phyloP scores from a whole-genome alignment of 2,888 invertebrate species.

The Trichopoda pennipes region DNA sequence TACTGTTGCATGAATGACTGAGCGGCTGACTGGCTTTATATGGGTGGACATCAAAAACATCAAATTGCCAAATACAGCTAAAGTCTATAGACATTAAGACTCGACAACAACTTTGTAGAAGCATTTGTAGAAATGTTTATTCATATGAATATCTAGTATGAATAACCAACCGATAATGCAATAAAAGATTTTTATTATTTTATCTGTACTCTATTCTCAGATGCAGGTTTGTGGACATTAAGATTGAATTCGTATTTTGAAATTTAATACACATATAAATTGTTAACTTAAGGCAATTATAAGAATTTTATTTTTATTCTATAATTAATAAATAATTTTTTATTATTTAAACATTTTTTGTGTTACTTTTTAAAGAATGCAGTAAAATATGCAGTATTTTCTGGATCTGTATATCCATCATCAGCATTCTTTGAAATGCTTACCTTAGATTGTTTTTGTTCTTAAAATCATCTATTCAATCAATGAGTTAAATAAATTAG shows the following conservation, averaged over 20 bases:
- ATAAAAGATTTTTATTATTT: background rate
- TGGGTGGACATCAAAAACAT: conserved; percentile 61
- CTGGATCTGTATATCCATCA: too few relatives aligned
- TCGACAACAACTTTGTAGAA: conserved; percentile 34
- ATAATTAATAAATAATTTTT: too few relatives aligned
- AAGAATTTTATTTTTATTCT: too few relatives aligned
- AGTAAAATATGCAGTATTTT: too few relatives aligned
- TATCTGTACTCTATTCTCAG: conserved; percentile 1
- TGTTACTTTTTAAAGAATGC: too few relatives aligned
- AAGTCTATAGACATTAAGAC: conserved; percentile 55
- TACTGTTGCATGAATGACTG: background rate
- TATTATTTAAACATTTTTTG: too few relatives aligned
- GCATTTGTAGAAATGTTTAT: conserved; percentile 33
- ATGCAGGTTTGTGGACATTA: background rate
- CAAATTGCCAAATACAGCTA: conserved; percentile 49
- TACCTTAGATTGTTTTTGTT: too few relatives aligned
- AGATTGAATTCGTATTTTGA: background rate
- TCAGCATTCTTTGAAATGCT: too few relatives aligned
- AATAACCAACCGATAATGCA: conserved; percentile 23
- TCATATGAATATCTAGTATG: background rate
- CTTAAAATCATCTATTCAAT: too few relatives aligned
- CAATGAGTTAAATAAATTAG: too few relatives aligned
- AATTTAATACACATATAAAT: too few relatives aligned
- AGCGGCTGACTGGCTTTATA: conserved; percentile 33
- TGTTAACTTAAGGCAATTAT: too few relatives aligned